Conservation (phyloP, 2,113 vertebrate species). For the Calyptomena viridis region DNA sequence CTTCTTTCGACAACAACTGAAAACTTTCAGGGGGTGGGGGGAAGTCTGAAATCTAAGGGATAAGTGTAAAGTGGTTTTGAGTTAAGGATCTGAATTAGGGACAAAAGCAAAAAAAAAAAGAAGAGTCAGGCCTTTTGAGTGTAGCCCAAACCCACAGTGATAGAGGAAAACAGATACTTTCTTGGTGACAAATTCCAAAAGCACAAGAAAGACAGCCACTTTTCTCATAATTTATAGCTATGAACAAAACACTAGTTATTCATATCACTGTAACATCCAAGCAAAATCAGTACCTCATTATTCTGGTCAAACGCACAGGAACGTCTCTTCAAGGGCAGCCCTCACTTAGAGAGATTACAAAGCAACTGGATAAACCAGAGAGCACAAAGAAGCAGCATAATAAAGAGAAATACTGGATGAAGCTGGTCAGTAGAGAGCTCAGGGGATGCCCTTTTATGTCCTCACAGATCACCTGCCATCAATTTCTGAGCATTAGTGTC, state of each 20-base stretch:
- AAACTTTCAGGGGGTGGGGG: neutral
- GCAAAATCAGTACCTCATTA: neutral
- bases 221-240: neutral
- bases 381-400: accelerated
- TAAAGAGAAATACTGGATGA: neutral
- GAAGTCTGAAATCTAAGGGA: neutral
- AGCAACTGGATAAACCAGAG: neutral
- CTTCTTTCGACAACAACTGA: constrained; percentile 35
- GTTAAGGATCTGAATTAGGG: neutral
- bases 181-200: neutral
- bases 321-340: accelerated
- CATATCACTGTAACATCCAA: neutral
- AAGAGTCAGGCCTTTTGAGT: neutral
- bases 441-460: neutral
- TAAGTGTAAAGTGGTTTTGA: neutral
- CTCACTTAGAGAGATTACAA: neutral
- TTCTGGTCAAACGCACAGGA: neutral
- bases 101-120: neutral
- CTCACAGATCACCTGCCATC: neutral
- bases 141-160: neutral
- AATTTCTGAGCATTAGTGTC: neutral
- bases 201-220: neutral
- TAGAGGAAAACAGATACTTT: neutral
- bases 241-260: neutral
- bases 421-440: neutral